These are phyloP conservation scores for Podarcis siculus DNA, from an alignment of 2,797 vertebrate species.

Conservation along the genomic window DNA sequence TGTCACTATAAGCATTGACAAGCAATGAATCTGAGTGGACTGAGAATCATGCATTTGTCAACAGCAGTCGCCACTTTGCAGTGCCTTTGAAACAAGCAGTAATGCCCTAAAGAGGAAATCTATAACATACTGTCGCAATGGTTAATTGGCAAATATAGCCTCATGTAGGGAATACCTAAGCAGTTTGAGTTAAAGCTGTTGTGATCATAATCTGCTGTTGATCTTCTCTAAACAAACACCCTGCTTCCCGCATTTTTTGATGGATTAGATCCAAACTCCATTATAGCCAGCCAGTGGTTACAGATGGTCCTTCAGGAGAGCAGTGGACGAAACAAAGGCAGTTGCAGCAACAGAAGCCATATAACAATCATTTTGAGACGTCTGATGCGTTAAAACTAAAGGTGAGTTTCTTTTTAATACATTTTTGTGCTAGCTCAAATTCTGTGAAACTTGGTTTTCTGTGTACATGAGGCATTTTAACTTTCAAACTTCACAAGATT, in stretches of 20 bases:
- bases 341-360: constrained; percentile 78
- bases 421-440: background rate
- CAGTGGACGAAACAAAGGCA: constrained; percentile 83
- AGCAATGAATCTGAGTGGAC: background rate
- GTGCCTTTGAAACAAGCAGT: background rate
- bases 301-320: constrained; percentile 81
- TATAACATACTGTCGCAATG: background rate
- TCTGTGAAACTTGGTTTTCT: background rate
- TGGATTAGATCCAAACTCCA: constrained; percentile 80
- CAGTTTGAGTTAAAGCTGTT: background rate
- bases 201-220: background rate
- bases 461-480: constrained; percentile 31
- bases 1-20: background rate
- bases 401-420: constrained; percentile 62
- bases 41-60: background rate
- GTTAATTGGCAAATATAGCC: background rate
- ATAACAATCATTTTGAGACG: constrained; percentile 79
- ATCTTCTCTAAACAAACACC: constrained; percentile 11
- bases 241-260: constrained; percentile 6
- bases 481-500: background rate
- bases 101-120: background rate
- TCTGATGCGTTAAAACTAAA: constrained; percentile 82
- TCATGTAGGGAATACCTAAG: background rate
- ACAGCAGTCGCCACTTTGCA: background rate
- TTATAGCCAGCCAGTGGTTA: constrained; percentile 77